Conservation (phyloP, 2,888 invertebrate species). For the Hermodice carunculata region DNA sequence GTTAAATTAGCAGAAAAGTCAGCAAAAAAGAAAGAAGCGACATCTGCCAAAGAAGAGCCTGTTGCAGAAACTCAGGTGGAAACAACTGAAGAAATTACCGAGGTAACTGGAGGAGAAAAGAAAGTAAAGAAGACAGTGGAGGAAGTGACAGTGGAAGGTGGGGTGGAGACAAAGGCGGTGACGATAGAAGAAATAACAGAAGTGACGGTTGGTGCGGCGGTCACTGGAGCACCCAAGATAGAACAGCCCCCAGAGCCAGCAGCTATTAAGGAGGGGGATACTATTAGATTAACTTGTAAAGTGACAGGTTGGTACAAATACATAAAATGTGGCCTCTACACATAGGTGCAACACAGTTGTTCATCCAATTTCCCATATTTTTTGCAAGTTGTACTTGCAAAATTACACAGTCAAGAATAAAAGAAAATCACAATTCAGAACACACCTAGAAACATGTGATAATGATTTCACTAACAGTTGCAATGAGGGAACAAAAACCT, state of each 20-base stretch:
- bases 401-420: too few species aligned
- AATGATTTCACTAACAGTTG: too few species aligned
- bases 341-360: too few species aligned
- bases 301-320: too few species aligned
- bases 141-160: background rate
- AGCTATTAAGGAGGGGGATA: background rate
- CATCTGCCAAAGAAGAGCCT: background rate
- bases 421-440: too few species aligned
- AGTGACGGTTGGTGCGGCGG: background rate
- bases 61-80: background rate
- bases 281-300: slow-evolving; percentile 7
- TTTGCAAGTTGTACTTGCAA: too few species aligned
- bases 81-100: background rate
- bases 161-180: too few species aligned
- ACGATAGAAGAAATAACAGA: background rate
- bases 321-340: too few species aligned
- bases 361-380: too few species aligned
- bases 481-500: too few species aligned
- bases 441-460: too few species aligned
- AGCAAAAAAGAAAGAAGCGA: background rate
- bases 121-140: background rate
- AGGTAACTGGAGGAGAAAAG: background rate
- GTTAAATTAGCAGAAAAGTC: too few species aligned
- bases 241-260: background rate
- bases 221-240: background rate